Evolutionary conservation across 2,797 vertebrate genomes (phyloP).

Genomic region (Loriculus beryllinus): DNA sequence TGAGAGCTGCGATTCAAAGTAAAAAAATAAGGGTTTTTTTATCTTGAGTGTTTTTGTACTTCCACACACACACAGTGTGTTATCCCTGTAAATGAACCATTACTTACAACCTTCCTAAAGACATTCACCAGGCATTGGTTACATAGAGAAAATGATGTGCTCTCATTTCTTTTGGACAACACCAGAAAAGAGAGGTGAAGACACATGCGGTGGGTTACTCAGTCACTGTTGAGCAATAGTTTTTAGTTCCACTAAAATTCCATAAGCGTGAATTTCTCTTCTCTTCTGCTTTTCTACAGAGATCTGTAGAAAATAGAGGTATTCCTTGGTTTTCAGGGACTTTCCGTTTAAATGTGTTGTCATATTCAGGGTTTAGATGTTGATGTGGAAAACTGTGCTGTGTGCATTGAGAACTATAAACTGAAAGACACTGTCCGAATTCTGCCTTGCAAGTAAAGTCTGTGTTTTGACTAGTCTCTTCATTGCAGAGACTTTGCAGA

Average conservation of each 20-base stretch:
- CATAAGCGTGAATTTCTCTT: background rate
- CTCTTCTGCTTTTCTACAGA: background rate
- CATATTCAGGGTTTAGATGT: slow-evolving; percentile 74
- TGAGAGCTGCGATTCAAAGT: background rate
- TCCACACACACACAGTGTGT: background rate
- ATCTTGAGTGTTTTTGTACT: background rate
- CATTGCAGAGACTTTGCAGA: background rate
- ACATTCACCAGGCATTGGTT: background rate
- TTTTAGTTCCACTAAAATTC: background rate
- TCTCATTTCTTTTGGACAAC: slow-evolving; percentile 61
- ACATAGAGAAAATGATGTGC: slow-evolving; percentile 56
- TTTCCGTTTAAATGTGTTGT: slow-evolving; percentile 20
- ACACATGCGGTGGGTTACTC: slow-evolving; percentile 39
- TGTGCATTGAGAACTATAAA: slow-evolving; percentile 84
- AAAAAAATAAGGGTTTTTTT: background rate
- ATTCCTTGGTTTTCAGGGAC: background rate
- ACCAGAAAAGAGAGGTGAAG: slow-evolving; percentile 67
- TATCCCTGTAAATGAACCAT: background rate
- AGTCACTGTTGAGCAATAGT: slow-evolving; percentile 26
- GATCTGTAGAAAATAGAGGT: background rate
- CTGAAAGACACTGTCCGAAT: slow-evolving; percentile 79
- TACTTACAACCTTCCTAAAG: slow-evolving; percentile 25
- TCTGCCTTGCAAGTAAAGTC: slow-evolving; percentile 83
- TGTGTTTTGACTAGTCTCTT: background rate
- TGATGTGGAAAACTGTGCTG: slow-evolving; percentile 81